Base-by-base conservation (phyloP, 2,797 vertebrate genomes). In the Pseudomugil tenellus region DNA sequence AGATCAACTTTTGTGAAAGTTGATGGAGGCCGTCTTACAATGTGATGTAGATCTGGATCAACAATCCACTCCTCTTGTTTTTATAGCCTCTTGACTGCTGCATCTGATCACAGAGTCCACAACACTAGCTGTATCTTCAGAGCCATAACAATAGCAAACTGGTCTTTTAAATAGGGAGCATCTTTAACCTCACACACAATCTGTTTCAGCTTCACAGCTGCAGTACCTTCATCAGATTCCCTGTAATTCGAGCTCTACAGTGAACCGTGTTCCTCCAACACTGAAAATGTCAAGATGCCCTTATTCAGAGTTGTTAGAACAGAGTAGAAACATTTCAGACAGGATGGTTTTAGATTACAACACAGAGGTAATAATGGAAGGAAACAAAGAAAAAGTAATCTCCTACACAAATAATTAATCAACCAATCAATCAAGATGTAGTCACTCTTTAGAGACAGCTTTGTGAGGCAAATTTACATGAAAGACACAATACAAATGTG, bases 141-240 rank as follows among this genome's bases (percentile, higher is more conserved):
- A 83, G 78, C 67, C 86, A 88, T 84, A 89, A 87, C 83, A 86
- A 83, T 84, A 79, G 74, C 72, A 72, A 80, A 65, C 73, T 70
- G 56, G 52, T 71, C 58, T 74, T 75, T 85, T 74, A 84, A 83
- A 87, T 63, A 72, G 67, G 74, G 84, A 74, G 79, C 73, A 84
- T 73, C 72, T 58, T 79, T 85, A 65, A 62, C 72, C 65, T 72
- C 66, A 74, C 28, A 29, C 53, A 76, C 25, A 59, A 72, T 62
- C 58, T 41, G 37, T 32, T 58, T 64, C 76, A 59, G 61, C 59
- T 67, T 70, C 13, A 26, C 28, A 73, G 67, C 2, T 34, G 35
- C 56, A 32, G 55, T 25, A 67, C 69, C 69, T 74, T 62, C 77
- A 61, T 78, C 60, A 73, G 70, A 86, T 69, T 80, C 55, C 63